These are phyloP conservation scores for Diplosoma virens DNA, from an alignment of 23 tunicate species.

Conservation along the genomic window DNA sequence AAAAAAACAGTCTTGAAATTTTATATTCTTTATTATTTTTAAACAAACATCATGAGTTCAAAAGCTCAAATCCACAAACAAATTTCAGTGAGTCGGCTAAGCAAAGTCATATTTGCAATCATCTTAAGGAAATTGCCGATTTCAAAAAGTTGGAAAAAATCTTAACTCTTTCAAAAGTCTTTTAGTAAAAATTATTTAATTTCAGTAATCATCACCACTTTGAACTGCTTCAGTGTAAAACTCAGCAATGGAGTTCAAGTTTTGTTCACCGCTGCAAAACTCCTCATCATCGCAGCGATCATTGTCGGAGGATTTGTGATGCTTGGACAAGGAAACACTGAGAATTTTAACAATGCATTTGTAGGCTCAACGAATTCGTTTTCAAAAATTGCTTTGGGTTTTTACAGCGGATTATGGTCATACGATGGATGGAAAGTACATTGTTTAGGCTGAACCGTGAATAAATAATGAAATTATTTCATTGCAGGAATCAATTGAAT, in stretches of 20 bases:
- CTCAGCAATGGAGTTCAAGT: conserved; percentile 80
- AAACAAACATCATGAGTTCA: no score
- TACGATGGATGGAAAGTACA: conserved; percentile 97
- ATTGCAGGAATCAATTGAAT: conserved; percentile 86
- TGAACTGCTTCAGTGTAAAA: conserved; percentile 97
- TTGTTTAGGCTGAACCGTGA: no score
- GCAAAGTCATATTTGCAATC: no score
- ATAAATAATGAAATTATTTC: no score
- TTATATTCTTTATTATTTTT: no score
- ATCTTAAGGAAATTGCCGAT: no score
- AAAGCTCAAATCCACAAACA: no score
- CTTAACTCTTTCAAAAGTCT: no score
- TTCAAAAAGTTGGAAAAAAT: no score
- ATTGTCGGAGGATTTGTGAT: conserved; percentile 90
- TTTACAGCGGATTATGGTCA: conserved; percentile 93
- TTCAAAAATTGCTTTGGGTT: conserved; percentile 78
- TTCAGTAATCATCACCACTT: conserved; percentile 66
- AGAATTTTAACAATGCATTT: conserved; percentile 73
- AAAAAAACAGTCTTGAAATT: no score
- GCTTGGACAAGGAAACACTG: conserved; percentile 79
- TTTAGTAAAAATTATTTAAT: neutral
- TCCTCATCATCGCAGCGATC: conserved; percentile 76
- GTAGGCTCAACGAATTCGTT: conserved; percentile 63
- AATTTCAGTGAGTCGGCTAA: no score
- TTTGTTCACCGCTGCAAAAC: conserved; percentile 87